phyloP scores from a whole-genome alignment of 2,888 invertebrate species.

The Phrixothrix hirtus region DNA sequence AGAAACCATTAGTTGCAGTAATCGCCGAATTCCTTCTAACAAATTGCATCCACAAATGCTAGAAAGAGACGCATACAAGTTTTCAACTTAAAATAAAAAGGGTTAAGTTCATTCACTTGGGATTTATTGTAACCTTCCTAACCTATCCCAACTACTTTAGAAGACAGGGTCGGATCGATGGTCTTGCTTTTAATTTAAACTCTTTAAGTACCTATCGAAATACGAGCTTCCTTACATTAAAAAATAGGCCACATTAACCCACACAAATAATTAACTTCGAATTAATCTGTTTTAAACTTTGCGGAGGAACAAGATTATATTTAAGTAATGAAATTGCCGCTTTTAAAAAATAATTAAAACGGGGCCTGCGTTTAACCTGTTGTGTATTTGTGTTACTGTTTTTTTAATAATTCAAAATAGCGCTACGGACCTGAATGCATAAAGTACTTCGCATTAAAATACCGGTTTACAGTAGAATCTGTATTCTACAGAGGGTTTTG shows the following conservation, averaged over 20 bases:
- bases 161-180: slow-evolving; percentile 11
- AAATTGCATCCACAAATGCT: neutral
- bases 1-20: neutral
- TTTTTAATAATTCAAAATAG: no score
- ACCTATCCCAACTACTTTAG: slow-evolving; percentile 50
- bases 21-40: slow-evolving; percentile 4
- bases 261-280: slow-evolving; percentile 1
- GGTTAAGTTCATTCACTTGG: slow-evolving; percentile 52
- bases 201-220: neutral
- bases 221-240: no score
- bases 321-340: no score
- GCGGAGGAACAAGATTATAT: no score
- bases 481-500: no score
- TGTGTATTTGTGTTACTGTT: no score
- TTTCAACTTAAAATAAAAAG: slow-evolving; percentile 26
- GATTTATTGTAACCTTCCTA: slow-evolving; percentile 55
- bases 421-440: no score
- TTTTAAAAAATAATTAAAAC: no score
- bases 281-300: no score
- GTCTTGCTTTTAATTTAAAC: slow-evolving; percentile 1
- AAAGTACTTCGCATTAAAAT: no score
- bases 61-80: slow-evolving; percentile 17
- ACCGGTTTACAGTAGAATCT: no score
- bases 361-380: no score
- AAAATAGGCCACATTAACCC: slow-evolving; percentile 4